Evolutionary conservation across 2,113 vertebrate genomes (phyloP).

Genomic region (Myrmecobius fasciatus): DNA sequence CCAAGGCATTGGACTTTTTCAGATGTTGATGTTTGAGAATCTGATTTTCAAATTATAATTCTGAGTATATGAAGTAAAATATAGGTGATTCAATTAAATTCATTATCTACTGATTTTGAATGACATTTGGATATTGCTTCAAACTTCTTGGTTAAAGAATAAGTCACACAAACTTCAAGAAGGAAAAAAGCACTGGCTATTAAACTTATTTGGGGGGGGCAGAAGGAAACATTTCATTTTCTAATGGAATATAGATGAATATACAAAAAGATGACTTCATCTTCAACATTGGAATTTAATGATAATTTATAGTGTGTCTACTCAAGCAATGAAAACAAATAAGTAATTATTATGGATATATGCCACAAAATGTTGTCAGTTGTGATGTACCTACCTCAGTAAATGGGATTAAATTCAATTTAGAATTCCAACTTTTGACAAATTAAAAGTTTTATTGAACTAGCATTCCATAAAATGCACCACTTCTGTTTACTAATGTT

Average conservation of each 20-base stretch:
- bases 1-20: not conserved
- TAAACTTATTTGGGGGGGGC: not conserved
- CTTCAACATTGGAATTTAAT: constrained; percentile 59
- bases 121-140: not conserved
- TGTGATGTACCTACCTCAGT: constrained; percentile 51
- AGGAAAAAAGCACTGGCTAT: not conserved
- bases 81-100: not conserved
- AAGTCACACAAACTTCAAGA: not conserved
- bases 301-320: constrained; percentile 72
- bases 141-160: not conserved
- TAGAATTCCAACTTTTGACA: constrained; percentile 55
- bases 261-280: constrained; percentile 60
- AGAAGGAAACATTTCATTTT: constrained; percentile 32
- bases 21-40: not conserved
- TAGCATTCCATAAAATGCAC: constrained; percentile 60
- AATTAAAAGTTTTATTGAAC: constrained; percentile 59
- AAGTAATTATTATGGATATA: constrained; percentile 41
- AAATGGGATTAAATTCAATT: constrained; percentile 65
- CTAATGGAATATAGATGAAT: constrained; percentile 73
- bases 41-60: not conserved
- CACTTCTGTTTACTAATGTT: constrained; percentile 36
- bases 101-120: not conserved
- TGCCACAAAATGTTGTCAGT: constrained; percentile 70
- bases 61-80: not conserved
- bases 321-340: constrained; percentile 72